Evolutionary conservation across 2,888 invertebrate species (phyloP), one percentile per base, ranked within the genome.

Genomic region (Chymomyza caudatula): DNA sequence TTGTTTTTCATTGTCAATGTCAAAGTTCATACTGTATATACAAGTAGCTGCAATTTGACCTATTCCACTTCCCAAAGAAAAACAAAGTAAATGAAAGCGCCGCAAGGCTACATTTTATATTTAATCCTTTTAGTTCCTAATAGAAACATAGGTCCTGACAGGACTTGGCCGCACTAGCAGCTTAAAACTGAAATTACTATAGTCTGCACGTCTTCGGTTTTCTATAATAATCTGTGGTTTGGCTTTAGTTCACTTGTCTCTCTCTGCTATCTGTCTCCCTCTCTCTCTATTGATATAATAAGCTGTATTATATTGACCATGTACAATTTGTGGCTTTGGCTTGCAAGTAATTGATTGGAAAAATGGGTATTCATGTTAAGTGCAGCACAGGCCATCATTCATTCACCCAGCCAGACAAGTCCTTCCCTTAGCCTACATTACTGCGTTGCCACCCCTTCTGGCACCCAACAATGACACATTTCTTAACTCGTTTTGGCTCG

Each of bases 401-500:
- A 60, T 72, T 56, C 66, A 43, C 8, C 13, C 23, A 1, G 47
- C 57, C n/a, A 22, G 13, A 15, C 42, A 55, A 4, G 19, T 22
- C 13, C 44, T 23, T 15, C n/a, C 59, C 54, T 11, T 54, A 2
- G 11, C 52, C 20, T 22, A 20, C 22, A 3, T 5, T 17, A 5
- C 29, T 43, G 37, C 47, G 22, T 19, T 19, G 2, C 52, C 19
- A 43, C 19, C 47, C 52, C 66, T n/a, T 13, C 51, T 25, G n/a
- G n/a, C 15, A n/a, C 17, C 29, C 13, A n/a, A 11, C 29, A 22
- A 66, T 80, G 77, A 71, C 71, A 70, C 62, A 74, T 65, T 79
- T 77, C 80, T 73, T 69, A 65, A 70, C 84, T 80, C 86, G 84
- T 83, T 85, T 85, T 85, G 73, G 68, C 75, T 71, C 84, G 86